Percentiles rank a stretch among this genome's conserved stretches.
phyloP scores from a whole-genome alignment of 2,797 vertebrate species.

The Alectoris magna region DNA sequence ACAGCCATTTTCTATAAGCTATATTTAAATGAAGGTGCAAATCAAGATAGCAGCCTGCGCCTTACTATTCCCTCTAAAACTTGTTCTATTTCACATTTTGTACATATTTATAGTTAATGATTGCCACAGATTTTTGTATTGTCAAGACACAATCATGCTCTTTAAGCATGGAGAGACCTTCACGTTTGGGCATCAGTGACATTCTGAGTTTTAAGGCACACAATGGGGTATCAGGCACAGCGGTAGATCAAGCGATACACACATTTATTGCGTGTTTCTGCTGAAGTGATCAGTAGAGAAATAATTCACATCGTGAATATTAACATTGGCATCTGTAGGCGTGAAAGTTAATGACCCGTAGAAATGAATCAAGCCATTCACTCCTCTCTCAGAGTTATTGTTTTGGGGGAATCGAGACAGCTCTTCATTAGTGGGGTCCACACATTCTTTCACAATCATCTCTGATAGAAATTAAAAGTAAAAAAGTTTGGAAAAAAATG shows the following conservation, averaged over 20 bases:
- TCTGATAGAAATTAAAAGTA: background rate
- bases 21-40: background rate
- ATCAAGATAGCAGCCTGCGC: background rate
- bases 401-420: conserved; percentile 17
- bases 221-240: background rate
- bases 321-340: conserved; percentile 20
- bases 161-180: background rate
- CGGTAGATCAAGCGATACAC: background rate
- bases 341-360: background rate
- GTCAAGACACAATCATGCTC: background rate
- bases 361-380: conserved; percentile 45
- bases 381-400: conserved; percentile 7
- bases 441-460: background rate
- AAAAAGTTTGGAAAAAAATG: background rate
- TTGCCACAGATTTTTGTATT: background rate
- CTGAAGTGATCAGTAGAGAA: conserved; percentile 14
- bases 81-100: background rate
- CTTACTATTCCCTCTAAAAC: background rate
- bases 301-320: conserved; percentile 39
- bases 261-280: background rate
- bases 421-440: conserved; percentile 16
- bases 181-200: background rate
- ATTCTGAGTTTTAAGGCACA: background rate
- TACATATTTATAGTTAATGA: background rate
- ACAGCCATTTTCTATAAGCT: background rate